Evolutionary conservation across 2,797 vertebrate genomes (phyloP), one percentile per base, ranked within the genome.

Genomic region (Streptopelia turtur): DNA sequence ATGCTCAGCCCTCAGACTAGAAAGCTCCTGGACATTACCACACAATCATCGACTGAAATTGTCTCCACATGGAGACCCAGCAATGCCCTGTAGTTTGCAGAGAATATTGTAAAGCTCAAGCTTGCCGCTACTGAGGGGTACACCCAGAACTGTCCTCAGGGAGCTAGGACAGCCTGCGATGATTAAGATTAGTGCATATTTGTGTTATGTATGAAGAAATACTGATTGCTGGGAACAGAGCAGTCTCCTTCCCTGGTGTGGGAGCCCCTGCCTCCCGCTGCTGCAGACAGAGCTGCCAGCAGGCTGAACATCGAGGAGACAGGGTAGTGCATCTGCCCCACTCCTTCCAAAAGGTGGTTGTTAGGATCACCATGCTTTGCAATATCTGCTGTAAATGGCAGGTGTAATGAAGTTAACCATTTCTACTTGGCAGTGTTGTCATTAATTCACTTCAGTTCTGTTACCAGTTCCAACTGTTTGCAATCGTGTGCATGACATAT

Each of bases 31-130:
- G 31, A 22, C 14, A 5, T 8, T 18, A 9, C 64, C 50, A 25
- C 12, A 45, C 43, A 45, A 45, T 4, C 25, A 61, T 27, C 0
- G 0, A 24, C 50, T 76, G 57, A 65, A 82, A 57, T 7, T 49
- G 7, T 45, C 35, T 71, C 49, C 37, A 25, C 9, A 3, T 25
- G 17, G 28, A 55, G 13, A 45, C 10, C 30, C 43, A 57, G 27
- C 27, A 71, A 27, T 6, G 5, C 17, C n/a, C 14, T 52, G 20
- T 7, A 11, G 2, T 5, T 52, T 71, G 57, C 30, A 50, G 30
- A 4, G 16, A 82, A 33, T 18, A 43, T 3, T 3, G 30, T 30
- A 55, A 60, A 87, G 12, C 23, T 61, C n/a, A 45, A 68, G 22
- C 22, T 2, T 76, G 22, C 33, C 28, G 15, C 63, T 74, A 60